Conservation (phyloP, 2,797 vertebrate genomes). For the Ceyx erithaca region DNA sequence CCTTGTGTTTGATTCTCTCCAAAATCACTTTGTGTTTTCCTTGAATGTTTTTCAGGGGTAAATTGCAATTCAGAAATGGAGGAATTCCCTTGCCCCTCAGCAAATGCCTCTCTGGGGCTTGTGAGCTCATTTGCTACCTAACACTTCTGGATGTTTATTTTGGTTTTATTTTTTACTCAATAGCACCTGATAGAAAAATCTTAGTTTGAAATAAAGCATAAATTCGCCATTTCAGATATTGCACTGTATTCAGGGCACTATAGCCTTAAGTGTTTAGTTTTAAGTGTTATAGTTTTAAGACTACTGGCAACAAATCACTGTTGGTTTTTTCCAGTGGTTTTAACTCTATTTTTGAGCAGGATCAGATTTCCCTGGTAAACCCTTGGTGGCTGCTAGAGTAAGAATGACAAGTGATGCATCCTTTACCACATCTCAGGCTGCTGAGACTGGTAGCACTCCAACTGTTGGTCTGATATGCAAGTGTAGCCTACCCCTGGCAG, state of each 20-base stretch:
- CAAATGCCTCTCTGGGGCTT: background rate
- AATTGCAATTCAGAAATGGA: background rate
- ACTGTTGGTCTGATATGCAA: background rate
- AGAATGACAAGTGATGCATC: background rate
- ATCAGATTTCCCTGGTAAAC: background rate
- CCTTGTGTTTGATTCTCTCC: background rate
- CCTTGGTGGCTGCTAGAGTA: background rate
- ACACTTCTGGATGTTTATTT: background rate
- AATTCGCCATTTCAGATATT: background rate
- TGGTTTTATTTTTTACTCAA: background rate
- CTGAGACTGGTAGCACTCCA: background rate
- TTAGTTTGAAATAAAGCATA: background rate
- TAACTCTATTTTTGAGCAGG: background rate
- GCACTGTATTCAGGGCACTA: no score
- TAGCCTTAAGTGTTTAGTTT: background rate
- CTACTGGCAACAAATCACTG: background rate
- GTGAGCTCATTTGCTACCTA: background rate
- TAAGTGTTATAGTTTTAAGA: background rate
- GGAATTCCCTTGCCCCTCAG: background rate
- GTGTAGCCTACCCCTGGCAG: background rate
- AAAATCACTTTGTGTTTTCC: background rate
- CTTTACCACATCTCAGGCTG: background rate
- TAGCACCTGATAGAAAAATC: background rate
- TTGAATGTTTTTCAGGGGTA: background rate
- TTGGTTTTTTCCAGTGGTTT: background rate